phyloP scores from a whole-genome alignment of 2,888 invertebrate species.

The Callosobruchus maculatus region DNA sequence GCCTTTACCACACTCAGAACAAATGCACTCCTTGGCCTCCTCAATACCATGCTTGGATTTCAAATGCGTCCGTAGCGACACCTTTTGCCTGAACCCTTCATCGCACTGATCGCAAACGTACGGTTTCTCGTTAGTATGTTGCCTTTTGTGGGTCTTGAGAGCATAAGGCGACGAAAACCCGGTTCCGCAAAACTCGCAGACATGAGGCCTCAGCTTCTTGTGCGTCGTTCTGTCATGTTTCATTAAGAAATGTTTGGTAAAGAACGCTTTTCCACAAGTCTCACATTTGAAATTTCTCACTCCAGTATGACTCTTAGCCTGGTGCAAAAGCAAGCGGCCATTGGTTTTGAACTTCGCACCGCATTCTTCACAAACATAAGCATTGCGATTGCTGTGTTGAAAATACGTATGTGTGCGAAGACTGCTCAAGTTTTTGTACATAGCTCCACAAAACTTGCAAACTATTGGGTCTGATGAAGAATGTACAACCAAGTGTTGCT shows the following conservation, averaged over 20 bases:
- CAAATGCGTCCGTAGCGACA: slow-evolving; percentile 34
- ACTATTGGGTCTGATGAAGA: slow-evolving; percentile 25
- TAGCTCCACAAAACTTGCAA: slow-evolving; percentile 37
- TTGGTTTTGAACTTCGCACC: slow-evolving; percentile 33
- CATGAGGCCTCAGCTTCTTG: slow-evolving; percentile 22
- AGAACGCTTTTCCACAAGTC: slow-evolving; percentile 32
- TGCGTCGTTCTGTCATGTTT: slow-evolving; percentile 31
- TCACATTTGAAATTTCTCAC: slow-evolving; percentile 32
- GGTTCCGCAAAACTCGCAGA: slow-evolving; percentile 30
- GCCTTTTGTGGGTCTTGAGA: slow-evolving; percentile 30
- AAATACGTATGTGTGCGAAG: slow-evolving; percentile 39
- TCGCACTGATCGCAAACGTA: slow-evolving; percentile 29
- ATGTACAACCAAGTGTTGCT: slow-evolving; percentile 30
- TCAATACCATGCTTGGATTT: slow-evolving; percentile 35
- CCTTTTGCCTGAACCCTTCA: slow-evolving; percentile 34
- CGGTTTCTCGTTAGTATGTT: slow-evolving; percentile 34
- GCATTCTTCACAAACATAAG: slow-evolving; percentile 39
- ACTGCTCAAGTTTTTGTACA: slow-evolving; percentile 39
- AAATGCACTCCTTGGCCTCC: slow-evolving; percentile 28
- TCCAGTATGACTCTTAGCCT: slow-evolving; percentile 36
- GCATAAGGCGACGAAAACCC: slow-evolving; percentile 32
- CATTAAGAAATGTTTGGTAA: slow-evolving; percentile 26
- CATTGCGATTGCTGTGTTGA: slow-evolving; percentile 34
- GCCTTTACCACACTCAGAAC: slow-evolving; percentile 31
- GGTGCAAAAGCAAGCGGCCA: slow-evolving; percentile 35